Conservation (phyloP, 2,797 vertebrate genomes). For the Hemibagrus guttatus region DNA sequence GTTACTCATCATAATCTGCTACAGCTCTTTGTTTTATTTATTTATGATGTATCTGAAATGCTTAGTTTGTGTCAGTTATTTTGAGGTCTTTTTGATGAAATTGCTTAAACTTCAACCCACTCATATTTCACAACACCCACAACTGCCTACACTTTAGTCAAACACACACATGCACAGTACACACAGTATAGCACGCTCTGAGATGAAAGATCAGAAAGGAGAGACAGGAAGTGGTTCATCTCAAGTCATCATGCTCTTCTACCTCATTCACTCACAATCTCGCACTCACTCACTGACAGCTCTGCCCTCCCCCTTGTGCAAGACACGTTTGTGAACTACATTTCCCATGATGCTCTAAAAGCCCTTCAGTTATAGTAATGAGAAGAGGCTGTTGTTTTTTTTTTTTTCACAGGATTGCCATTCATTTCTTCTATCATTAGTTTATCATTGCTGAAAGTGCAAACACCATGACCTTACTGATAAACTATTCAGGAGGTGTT, state of each 20-base stretch:
- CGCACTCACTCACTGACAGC: not conserved
- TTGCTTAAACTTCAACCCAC: slow-evolving; percentile 44
- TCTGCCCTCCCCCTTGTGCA: not conserved
- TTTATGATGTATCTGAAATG: not conserved
- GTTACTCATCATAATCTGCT: slow-evolving; percentile 4
- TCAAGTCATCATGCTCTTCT: slow-evolving; percentile 33
- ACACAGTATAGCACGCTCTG: slow-evolving; percentile 26
- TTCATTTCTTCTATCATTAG: not conserved
- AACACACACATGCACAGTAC: slow-evolving; percentile 39
- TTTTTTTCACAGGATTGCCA: not conserved
- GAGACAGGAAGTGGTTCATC: slow-evolving; percentile 55
- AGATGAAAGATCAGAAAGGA: slow-evolving; percentile 43
- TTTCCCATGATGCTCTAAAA: slow-evolving; percentile 40
- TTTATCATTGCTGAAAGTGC: not conserved
- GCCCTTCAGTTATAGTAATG: not conserved
- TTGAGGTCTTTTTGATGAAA: slow-evolving; percentile 2
- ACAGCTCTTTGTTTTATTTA: not conserved
- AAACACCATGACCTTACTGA: not conserved
- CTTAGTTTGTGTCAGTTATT: slow-evolving; percentile 27
- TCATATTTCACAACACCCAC: slow-evolving; percentile 42
- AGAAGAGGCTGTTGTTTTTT: not conserved
- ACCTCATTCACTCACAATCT: slow-evolving; percentile 31
- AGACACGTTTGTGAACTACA: slow-evolving; percentile 41
- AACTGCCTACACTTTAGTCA: slow-evolving; percentile 23
- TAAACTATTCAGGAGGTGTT: not conserved